Conservation (phyloP, 2,888 invertebrate species). For the Hirtodrosophila confusa region DNA sequence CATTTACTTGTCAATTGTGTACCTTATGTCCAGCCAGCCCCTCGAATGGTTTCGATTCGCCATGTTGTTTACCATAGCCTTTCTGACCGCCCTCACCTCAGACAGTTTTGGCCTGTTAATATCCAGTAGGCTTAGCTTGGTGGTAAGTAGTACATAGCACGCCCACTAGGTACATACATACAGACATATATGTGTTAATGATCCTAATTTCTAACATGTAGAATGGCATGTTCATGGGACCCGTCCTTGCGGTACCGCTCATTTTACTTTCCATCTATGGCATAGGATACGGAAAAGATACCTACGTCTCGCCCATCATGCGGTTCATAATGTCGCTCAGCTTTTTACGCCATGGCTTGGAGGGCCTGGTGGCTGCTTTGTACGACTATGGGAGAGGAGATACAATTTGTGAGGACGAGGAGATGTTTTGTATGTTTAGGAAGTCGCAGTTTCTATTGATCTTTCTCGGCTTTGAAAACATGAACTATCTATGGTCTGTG, state of each 20-base stretch:
- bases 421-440: conserved; percentile 90
- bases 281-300: conserved; percentile 91
- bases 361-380: conserved; percentile 91
- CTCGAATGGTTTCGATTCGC: conserved; percentile 88
- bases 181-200: background rate
- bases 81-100: conserved; percentile 90
- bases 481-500: conserved; percentile 89
- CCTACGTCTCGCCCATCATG: conserved; percentile 89
- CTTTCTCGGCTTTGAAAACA: conserved; percentile 90
- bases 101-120: conserved; percentile 91
- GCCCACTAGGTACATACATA: too few relatives aligned
- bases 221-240: conserved; percentile 96
- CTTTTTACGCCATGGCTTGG: conserved; percentile 92
- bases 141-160: conserved; percentile 87
- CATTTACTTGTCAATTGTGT: conserved; percentile 89
- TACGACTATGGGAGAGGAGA: conserved; percentile 90
- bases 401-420: conserved; percentile 89
- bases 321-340: conserved; percentile 92
- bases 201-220: conserved; percentile 81
- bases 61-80: conserved; percentile 89
- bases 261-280: conserved; percentile 95
- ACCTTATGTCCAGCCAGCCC: conserved; percentile 91
- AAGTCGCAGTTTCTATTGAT: conserved; percentile 90
- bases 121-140: conserved; percentile 90
- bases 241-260: conserved; percentile 93